Percentiles rank a stretch among this genome's conserved stretches.
Evolutionary conservation across 2,888 invertebrate species (phyloP).

Genomic region (Ferdinandea cuprea): DNA sequence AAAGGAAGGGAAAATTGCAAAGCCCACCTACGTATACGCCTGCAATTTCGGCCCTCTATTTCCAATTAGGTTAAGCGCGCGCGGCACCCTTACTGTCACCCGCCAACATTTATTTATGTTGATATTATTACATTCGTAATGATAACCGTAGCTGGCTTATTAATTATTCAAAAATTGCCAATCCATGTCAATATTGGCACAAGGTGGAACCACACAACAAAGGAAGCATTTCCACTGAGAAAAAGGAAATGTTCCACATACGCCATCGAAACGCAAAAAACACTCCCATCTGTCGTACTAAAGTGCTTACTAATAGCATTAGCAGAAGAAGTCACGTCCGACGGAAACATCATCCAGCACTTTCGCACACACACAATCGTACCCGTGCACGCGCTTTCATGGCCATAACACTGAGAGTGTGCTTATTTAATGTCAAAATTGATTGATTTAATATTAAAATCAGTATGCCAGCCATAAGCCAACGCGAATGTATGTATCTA

Average conservation of each 20-base stretch:
- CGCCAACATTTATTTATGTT: not conserved
- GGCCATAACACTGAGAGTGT: not conserved
- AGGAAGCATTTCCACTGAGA: slow-evolving; percentile 10
- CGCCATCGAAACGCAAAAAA: slow-evolving; percentile 16
- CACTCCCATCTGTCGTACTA: slow-evolving; percentile 30
- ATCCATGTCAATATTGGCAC: slow-evolving; percentile 59
- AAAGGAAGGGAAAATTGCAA: slow-evolving; percentile 17
- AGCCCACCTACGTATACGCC: not conserved
- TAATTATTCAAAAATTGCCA: slow-evolving; percentile 59
- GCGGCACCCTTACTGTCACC: not conserved
- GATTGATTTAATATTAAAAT: slow-evolving; percentile 74
- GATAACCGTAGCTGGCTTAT: slow-evolving; percentile 13
- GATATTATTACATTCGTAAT: slow-evolving; percentile 17
- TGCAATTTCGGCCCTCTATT: not conserved
- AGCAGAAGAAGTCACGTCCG: slow-evolving; percentile 63
- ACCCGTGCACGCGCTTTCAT: too few relatives aligned
- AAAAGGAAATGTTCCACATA: slow-evolving; percentile 38
- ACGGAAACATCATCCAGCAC: slow-evolving; percentile 32
- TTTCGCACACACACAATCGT: not conserved
- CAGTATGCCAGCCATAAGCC: slow-evolving; percentile 58
- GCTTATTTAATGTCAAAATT: slow-evolving; percentile 67
- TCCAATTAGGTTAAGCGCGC: too few relatives aligned
- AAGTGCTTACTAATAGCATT: slow-evolving; percentile 47
- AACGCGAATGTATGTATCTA: slow-evolving; percentile 31
- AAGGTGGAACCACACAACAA: slow-evolving; percentile 24